Evolutionary conservation across 2,113 vertebrate species (phyloP), one percentile per base, ranked within the genome.

Genomic region (Paradoxurus hermaphroditus): DNA sequence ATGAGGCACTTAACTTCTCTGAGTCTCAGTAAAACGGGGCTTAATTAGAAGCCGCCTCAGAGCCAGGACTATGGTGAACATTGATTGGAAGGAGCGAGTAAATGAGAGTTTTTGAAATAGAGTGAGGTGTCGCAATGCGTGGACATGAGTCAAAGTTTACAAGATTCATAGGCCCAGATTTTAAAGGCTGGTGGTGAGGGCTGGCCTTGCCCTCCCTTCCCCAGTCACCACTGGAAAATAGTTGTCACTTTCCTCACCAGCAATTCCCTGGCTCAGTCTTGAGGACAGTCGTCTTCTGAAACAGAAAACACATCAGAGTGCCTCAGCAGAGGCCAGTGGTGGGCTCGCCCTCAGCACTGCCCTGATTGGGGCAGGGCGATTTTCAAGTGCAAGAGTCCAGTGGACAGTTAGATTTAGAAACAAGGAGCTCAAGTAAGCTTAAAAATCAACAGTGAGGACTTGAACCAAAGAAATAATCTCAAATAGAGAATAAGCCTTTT

Each of bases 41-140:
- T 95, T 91, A 67, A 78, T 78, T 44, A 95, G 84, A 94, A 70
- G 77, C 51, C 63, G 34, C 36, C 27, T 82, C 34, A 82, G 81
- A 97, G n/a, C 13, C 62, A 75, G 49, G 46, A 19, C 16, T 68
- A 46, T 73, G 67, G 44, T 79, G 82, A 97, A 51, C 51, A 56
- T 46, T 65, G 18, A 91, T 63, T 70, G 79, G 46, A 82, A 44
- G 19, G 23, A 93, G 21, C 19, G 73, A 89, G 77, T 86, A 62
- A 39, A 18, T 62, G 31, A 73, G 46, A 51, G 53, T 34, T 85
- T 97, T 59, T 77, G 49, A 93, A 86, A 79, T 44, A 65, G 53
- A 82, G 13, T 56, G 19, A 73, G 75, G 23, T 34, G 34, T 81
- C 12, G 49, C 5, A 41, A 21, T 36, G 18, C 65, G 83, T 56